These are phyloP conservation scores for Yponomeuta evonymella DNA, from an alignment of 2,888 invertebrate species.

Conservation along the genomic window DNA sequence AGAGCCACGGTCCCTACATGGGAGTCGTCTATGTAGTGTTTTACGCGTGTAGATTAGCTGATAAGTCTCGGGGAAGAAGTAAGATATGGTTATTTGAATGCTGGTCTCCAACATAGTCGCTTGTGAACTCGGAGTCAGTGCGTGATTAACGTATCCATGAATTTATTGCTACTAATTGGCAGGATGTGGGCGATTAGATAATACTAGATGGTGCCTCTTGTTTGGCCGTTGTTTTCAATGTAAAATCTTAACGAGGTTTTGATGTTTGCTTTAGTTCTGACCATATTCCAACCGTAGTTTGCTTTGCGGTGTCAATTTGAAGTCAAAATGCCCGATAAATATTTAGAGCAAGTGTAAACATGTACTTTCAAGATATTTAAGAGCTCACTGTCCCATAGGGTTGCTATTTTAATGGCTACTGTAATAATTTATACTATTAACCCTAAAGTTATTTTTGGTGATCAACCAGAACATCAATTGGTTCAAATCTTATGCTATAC, in stretches of 20 bases:
- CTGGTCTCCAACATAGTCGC: constrained; percentile 1
- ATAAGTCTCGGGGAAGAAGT: constrained; percentile 25
- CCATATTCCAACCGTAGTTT: no score
- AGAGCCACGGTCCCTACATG: constrained; percentile 6
- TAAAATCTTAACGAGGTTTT: neutral
- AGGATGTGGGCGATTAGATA: constrained; percentile 14
- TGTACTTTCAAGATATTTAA: no score
- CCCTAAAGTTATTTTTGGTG: no score
- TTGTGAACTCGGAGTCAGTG: constrained; percentile 4
- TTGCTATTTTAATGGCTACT: no score
- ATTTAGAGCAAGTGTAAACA: no score
- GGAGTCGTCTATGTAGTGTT: constrained; percentile 29
- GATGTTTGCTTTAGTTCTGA: neutral
- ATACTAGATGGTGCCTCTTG: constrained; percentile 3
- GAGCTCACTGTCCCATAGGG: no score
- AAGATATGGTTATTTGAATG: constrained; percentile 13
- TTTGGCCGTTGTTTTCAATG: neutral
- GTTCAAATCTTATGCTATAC: no score
- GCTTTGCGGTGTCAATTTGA: no score
- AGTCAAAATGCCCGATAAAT: no score
- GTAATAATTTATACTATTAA: no score
- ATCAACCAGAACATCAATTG: no score
- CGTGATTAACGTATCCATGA: constrained; percentile 7
- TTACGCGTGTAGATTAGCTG: constrained; percentile 37
- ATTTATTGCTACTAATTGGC: constrained; percentile 15